A percentile compares a stretch with the other conserved stretches of the same genome.
These are phyloP conservation scores for Carlito syrichta DNA, from an alignment of 2,113 vertebrate species.

Conservation along the genomic window DNA sequence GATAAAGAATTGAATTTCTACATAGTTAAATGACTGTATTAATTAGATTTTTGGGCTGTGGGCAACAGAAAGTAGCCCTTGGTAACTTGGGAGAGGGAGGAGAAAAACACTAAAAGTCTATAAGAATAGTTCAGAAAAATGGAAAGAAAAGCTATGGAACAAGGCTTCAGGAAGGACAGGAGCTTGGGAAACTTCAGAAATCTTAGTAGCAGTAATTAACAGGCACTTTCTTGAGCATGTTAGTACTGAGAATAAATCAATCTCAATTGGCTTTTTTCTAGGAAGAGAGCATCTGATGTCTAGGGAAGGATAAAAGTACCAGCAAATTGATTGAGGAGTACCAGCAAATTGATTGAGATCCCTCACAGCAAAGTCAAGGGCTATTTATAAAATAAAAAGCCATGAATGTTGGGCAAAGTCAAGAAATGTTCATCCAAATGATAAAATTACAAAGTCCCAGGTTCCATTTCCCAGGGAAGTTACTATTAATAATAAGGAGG, in stretches of 20 bases:
- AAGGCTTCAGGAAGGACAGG: background rate
- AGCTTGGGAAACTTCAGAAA: background rate
- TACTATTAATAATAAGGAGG: background rate
- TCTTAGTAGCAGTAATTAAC: background rate
- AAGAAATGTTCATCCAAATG: background rate
- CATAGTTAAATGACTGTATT: background rate
- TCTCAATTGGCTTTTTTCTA: background rate
- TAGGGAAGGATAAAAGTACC: background rate
- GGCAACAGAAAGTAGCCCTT: background rate
- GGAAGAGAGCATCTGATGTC: background rate
- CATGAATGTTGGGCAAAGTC: background rate
- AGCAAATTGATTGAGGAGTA: background rate
- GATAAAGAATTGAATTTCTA: background rate
- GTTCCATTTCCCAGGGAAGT: background rate
- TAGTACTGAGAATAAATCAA: background rate
- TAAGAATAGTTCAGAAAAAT: background rate
- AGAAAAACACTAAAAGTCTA: background rate
- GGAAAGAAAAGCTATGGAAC: background rate
- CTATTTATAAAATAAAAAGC: background rate
- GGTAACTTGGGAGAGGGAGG: background rate
- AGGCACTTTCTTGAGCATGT: background rate
- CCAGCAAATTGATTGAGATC: background rate
- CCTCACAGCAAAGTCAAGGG: background rate
- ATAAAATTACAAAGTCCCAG: background rate
- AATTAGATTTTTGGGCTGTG: background rate